Conservation (phyloP, 2,888 invertebrate species). For the Vanessa cardui region DNA sequence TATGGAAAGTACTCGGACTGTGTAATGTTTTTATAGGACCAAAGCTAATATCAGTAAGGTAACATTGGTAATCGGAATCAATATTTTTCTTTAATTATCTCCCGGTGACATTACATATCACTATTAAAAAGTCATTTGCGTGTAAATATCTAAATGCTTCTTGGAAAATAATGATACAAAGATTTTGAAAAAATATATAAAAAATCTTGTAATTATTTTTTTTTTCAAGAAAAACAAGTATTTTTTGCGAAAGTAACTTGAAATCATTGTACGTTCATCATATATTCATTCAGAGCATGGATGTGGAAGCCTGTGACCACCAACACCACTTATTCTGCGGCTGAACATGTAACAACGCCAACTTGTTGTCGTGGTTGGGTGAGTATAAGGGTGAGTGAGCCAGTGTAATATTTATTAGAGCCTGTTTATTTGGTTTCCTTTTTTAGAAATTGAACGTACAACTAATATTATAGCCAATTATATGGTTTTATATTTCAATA, state of each 20-base stretch:
- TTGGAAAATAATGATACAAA: background rate
- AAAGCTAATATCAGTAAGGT: background rate
- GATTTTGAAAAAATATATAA: background rate
- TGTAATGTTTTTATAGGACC: background rate
- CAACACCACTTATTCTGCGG: too few species aligned
- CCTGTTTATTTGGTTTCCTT: too few species aligned
- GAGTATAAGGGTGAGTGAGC: too few species aligned
- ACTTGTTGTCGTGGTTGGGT: too few species aligned
- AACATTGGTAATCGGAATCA: background rate
- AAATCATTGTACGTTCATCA: background rate
- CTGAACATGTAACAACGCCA: too few species aligned
- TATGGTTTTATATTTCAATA: too few species aligned
- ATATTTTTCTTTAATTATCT: background rate
- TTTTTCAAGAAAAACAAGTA: background rate
- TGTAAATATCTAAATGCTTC: background rate
- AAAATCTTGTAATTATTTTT: too few species aligned
- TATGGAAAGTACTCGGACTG: background rate
- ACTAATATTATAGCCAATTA: too few species aligned
- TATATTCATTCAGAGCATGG: background rate
- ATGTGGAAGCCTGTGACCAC: too few species aligned
- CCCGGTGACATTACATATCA: background rate
- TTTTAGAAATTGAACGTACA: too few species aligned
- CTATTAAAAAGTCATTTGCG: slow-evolving; percentile 2
- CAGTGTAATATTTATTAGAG: too few species aligned
- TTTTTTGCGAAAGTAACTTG: background rate